Percentiles rank a stretch among this genome's conserved stretches.
Evolutionary conservation across 2,888 invertebrate genomes (phyloP).

Genomic region (Catonia carolina): DNA sequence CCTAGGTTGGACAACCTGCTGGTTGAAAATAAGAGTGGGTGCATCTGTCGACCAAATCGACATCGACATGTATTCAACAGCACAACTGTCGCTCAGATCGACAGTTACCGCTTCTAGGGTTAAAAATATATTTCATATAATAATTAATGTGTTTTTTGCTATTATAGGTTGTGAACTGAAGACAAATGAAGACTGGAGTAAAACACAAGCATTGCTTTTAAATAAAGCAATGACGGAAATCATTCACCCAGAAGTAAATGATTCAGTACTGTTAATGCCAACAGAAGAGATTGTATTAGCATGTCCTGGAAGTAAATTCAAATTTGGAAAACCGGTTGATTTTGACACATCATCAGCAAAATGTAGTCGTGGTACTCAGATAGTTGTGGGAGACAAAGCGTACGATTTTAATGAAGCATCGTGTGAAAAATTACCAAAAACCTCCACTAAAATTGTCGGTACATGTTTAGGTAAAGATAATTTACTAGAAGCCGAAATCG

Average conservation of each 20-base stretch:
- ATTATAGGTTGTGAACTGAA: not conserved
- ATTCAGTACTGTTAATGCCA: not conserved
- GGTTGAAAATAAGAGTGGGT: too few relatives aligned
- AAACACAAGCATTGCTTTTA: not conserved
- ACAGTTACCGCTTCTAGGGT: too few relatives aligned
- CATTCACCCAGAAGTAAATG: not conserved
- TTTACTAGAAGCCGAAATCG: constrained; percentile 1
- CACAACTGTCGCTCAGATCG: too few relatives aligned
- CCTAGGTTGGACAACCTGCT: too few relatives aligned
- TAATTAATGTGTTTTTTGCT: not conserved
- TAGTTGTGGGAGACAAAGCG: not conserved
- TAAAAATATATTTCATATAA: not conserved
- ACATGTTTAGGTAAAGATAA: not conserved
- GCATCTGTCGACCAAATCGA: too few relatives aligned
- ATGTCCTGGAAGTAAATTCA: constrained; percentile 8
- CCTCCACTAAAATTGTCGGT: not conserved
- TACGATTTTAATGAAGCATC: not conserved
- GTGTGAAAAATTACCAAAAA: not conserved
- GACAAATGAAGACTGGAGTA: constrained; percentile 1
- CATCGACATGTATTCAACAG: too few relatives aligned
- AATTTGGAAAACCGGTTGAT: not conserved
- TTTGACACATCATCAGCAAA: not conserved
- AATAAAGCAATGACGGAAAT: not conserved
- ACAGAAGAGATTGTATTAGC: constrained; percentile 7
- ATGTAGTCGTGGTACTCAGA: not conserved